Base-by-base conservation (phyloP, 2,113 vertebrate species). In the Salvator merianae region DNA sequence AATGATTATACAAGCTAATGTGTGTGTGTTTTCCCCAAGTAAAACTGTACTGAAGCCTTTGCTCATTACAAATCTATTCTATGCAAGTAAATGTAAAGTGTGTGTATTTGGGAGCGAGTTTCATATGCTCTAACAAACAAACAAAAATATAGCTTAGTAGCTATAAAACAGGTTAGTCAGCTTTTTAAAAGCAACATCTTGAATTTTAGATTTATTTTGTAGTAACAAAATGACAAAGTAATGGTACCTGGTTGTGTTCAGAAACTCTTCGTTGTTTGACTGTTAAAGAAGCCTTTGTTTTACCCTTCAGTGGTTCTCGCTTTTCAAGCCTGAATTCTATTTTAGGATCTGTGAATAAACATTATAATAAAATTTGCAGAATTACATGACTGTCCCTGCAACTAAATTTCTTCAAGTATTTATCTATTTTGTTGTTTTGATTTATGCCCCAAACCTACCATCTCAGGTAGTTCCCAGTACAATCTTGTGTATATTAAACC, bases 251-350 rank as follows among this genome's bases (percentile, higher is more conserved):
- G 81, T 96, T 96, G 84, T 97, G 95, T 83, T 98, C 97, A 81
- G 91, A 86, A 79, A 89, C 88, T 96, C 95, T 97, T 91, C 95
- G 97, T 89, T 96, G 96, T 86, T 97, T 97, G 81, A 95, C 89
- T 38, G 95, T 91, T 86, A 97, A 91, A 7, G 96, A 94, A 2
- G 93, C 92, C 95, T 98, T 99, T 62, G 92, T 95, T 95, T 95
- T 95, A 93, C 97, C 95, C 93, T 98, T 97, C 86, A 98, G 70
- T 5, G 96, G 94, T 88, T 97, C 96, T 91, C 96, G 96, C 92
- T 97, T 96, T 94, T 98, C 98, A 94, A 97, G 96, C 81, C 96
- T 95, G 75, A 97, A 93, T 30, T 98, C 97, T 50, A 95, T 89
- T 83, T 96, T 97, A 0, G 93, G 92, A 89, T 96, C 97, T 93